These are phyloP conservation scores for Rhogogaster chlorosoma DNA, from an alignment of 2,888 invertebrate genomes.

Conservation along the genomic window DNA sequence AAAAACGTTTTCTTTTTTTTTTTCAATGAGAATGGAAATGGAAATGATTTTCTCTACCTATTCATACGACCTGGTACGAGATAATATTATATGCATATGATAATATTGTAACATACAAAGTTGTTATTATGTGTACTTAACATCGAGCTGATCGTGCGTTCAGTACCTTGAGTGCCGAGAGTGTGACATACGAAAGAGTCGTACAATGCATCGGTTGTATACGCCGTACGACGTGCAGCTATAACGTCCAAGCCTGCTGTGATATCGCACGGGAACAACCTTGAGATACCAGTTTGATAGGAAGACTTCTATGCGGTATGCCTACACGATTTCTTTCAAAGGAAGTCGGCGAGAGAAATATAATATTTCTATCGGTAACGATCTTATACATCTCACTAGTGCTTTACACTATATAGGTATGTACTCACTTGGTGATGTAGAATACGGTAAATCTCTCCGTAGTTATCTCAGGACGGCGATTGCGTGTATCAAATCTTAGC, in stretches of 20 bases:
- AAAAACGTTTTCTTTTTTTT: background rate
- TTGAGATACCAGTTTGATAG: slow-evolving; percentile 47
- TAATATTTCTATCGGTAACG: slow-evolving; percentile 14
- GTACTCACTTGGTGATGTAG: background rate
- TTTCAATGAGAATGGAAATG: background rate
- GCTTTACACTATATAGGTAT: background rate
- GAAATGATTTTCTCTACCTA: background rate
- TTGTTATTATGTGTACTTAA: background rate
- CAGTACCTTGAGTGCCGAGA: background rate
- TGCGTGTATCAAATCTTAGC: no score
- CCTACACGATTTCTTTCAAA: slow-evolving; percentile 13
- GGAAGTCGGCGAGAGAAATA: background rate
- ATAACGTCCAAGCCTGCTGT: background rate
- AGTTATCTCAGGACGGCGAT: no score
- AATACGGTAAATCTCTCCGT: background rate
- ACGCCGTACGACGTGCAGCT: background rate
- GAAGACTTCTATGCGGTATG: slow-evolving; percentile 28
- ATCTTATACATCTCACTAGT: background rate
- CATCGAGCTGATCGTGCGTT: background rate
- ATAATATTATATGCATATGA: background rate
- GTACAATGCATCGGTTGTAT: slow-evolving; percentile 10
- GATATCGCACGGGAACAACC: slow-evolving; percentile 45
- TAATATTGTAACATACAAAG: background rate
- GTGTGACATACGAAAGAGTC: background rate
- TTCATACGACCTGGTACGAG: background rate